Evolutionary conservation across 2,888 invertebrate species (phyloP).

Genomic region (Chrysolina haemoptera): DNA sequence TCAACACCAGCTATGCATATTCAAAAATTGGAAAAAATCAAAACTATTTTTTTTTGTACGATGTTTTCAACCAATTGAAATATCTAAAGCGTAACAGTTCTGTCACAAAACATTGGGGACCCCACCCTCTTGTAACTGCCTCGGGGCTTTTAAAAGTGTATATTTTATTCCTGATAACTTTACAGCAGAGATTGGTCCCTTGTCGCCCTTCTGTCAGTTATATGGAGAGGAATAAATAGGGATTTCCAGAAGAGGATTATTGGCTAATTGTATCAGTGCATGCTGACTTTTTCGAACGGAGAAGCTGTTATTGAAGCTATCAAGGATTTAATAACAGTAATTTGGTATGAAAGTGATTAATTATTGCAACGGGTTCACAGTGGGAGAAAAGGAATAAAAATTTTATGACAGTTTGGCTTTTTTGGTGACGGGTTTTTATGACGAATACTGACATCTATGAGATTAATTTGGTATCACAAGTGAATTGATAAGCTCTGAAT

Average conservation of each 20-base stretch:
- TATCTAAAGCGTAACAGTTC: constrained; percentile 5
- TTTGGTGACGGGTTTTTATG: not conserved
- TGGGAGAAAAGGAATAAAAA: not conserved
- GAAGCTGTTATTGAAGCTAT: constrained; percentile 42
- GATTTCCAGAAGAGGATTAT: constrained; percentile 65
- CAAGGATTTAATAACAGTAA: constrained; percentile 20
- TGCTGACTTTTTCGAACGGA: constrained; percentile 60
- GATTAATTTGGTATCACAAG: not conserved
- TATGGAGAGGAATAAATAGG: constrained; percentile 65
- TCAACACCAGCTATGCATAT: not conserved
- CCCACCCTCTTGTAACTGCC: constrained; percentile 25
- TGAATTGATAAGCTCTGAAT: not conserved
- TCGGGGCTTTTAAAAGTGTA: constrained; percentile 55
- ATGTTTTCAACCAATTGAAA: constrained; percentile 18
- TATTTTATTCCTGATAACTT: constrained; percentile 66
- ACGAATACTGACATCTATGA: not conserved
- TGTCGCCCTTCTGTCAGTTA: constrained; percentile 65
- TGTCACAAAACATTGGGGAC: constrained; percentile 8
- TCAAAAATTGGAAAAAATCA: not conserved
- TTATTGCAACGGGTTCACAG: not conserved
- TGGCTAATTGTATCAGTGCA: constrained; percentile 64
- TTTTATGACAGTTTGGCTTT: not conserved
- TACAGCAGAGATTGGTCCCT: constrained; percentile 65
- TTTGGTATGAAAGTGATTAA: constrained; percentile 1
- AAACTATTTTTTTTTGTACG: not conserved